Base-by-base conservation (phyloP, 2,888 invertebrate genomes). In the Sarcophaga subvicina region DNA sequence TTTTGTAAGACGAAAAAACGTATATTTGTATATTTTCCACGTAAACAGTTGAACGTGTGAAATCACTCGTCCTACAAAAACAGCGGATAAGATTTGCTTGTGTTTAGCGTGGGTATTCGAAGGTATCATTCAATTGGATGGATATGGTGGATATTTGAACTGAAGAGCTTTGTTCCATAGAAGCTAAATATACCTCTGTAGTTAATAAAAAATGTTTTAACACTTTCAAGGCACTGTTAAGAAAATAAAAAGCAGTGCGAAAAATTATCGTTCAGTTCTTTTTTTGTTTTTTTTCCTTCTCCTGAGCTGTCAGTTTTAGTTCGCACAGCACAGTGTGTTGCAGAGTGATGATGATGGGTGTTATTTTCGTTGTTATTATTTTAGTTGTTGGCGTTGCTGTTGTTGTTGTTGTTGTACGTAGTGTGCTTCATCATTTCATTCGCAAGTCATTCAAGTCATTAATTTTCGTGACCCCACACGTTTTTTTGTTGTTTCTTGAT, bases 401-500 rank as follows among this genome's bases (percentile, higher is more conserved):
- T 64, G 59, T 66, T 70, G 54, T 22, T 71, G 73, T 60, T 79
- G 66, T 79, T 88, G 73, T 84, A 72, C 70, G 83, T 79, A 69
- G n/a, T 80, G 82, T 80, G 84, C 80, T 88, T 83, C 75, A 82
- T 83, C 87, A 84, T 83, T 88, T 87, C 78, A 79, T 86, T 83
- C 82, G 87, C 90, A 89, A 90, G 90, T 91, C 90, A 91, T 91
- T 91, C 90, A 89, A 92, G 91, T 91, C 91, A 92, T 92, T 92
- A 92, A 92, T 91, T 91, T 89, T 89, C 89, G 89, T 88, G 90
- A 90, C 90, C 91, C 89, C 92, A 91, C 90, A 90, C 91, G 85
- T 84, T 86, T 83, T 69, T 10, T 60, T 64, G 49, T 67, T 67
- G 20, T 59, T 67, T 37, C 37, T 37, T 37, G 37, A 37, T 37